Base-by-base conservation (phyloP, 2,888 invertebrate species). In the Latheticus oryzae region DNA sequence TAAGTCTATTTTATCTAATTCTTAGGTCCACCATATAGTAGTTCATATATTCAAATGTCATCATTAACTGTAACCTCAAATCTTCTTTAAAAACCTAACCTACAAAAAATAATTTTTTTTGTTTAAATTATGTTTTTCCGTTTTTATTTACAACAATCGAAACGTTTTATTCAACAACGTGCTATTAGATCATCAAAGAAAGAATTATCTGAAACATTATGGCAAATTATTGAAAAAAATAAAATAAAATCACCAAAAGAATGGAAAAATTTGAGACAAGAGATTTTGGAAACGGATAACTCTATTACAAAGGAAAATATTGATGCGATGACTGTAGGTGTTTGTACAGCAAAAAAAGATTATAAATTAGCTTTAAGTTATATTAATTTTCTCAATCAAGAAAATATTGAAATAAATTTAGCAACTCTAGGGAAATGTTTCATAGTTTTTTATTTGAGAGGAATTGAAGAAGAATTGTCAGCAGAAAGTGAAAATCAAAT, bases 351-450 rank as follows among this genome's bases (percentile, higher is more conserved):
- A 2, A 63, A 70, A 0, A 78, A 78, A 17, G 79, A 84, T 28
- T 76, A 83, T 38, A 69, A 81, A 33, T 69, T 81, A 19, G 87
- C 85, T 0, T 77, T 82, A 54, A 83, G 81, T 17, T 90, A 86
- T 77, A 75, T 86, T 0, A 72, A 81, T 3, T 83, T 83, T 78
- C 74, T 90, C 21, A 77, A 79, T 61, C 69, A 68, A 0, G 77
- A 78, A 45, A 78, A 81, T 21, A 73, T 78, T 8, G 75, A 82
- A 38, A 76, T 85, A 1, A 85, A 85, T 74, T 67, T 86, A 21
- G 86, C 86, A 1, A 79, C 84, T 0, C 73, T 83, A 33, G 85
- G 85, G 50, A 84, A 83, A 35, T 79, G 87, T 42, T 73, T 89
- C 48, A 73, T 75, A 54, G 71, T 86, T 2, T 85, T 87, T 63